A percentile compares a stretch with the other conserved stretches of the same genome.
Conservation (phyloP, 2,113 vertebrate genomes). For the Leuciscus idus region DNA sequence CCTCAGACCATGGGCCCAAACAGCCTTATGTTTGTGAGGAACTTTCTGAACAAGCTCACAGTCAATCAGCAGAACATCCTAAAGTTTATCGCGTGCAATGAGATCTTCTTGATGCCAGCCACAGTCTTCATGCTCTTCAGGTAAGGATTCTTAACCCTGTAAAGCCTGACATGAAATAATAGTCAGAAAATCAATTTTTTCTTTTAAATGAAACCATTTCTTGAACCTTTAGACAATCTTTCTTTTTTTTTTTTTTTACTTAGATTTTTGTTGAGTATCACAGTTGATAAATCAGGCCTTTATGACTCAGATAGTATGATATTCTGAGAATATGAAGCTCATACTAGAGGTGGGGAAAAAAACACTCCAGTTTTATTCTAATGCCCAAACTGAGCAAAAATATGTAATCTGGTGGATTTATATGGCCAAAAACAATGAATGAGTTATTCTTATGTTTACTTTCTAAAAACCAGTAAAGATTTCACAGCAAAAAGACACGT, state of each 20-base stretch:
- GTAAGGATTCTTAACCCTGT: conserved; percentile 67
- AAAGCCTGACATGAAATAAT: background rate
- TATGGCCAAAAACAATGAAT: background rate
- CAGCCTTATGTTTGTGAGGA: conserved; percentile 88
- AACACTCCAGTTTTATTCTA: no score
- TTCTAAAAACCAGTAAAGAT: background rate
- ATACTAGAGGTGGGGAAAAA: background rate
- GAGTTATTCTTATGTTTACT: background rate
- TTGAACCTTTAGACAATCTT: no score
- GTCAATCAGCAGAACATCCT: conserved; percentile 97
- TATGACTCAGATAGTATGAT: background rate
- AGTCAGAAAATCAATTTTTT: background rate
- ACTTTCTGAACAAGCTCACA: conserved; percentile 89
- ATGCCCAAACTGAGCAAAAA: background rate
- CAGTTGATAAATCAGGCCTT: background rate
- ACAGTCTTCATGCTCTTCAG: conserved; percentile 98
- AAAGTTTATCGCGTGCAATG: conserved; percentile 97
- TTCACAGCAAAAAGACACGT: background rate
- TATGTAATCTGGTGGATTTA: background rate
- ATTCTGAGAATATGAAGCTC: background rate
- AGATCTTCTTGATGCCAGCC: conserved; percentile 98
- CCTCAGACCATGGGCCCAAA: conserved; percentile 86
- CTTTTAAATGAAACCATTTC: background rate
- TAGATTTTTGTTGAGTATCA: no score
- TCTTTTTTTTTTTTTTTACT: no score